Conservation (phyloP, 1,140 invertebrate genomes). For the Drosophila arawakana region DNA sequence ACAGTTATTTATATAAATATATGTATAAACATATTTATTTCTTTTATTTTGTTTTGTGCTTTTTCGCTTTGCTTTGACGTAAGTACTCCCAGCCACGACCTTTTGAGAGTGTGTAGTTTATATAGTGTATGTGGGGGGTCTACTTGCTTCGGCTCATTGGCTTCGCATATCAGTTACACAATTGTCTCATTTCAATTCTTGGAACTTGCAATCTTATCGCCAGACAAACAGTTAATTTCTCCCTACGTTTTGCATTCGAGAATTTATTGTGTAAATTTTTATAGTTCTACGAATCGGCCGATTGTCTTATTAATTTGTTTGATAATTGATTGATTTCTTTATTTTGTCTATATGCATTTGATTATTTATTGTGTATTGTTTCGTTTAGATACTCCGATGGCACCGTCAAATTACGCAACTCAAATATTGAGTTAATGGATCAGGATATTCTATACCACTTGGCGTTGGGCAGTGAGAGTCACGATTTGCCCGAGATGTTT, state of each 20-base stretch:
- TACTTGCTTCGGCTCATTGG: slow-evolving; percentile 3
- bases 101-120: neutral
- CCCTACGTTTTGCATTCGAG: neutral
- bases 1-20: neutral
- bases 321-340: slow-evolving; percentile 6
- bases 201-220: slow-evolving; percentile 15
- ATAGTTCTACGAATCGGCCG: neutral
- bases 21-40: slow-evolving; percentile 23
- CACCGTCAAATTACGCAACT: slow-evolving; percentile 92
- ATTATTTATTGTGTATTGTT: neutral
- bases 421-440: slow-evolving; percentile 95
- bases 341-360: neutral
- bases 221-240: neutral
- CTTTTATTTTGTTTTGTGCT: slow-evolving; percentile 40
- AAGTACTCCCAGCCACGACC: slow-evolving; percentile 3
- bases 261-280: too few relatives aligned
- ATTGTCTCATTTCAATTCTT: slow-evolving; percentile 3
- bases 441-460: slow-evolving; percentile 98
- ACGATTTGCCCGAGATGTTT: slow-evolving; percentile 98
- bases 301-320: neutral
- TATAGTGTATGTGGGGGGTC: too few relatives aligned
- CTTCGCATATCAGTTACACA: slow-evolving; percentile 2
- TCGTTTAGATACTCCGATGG: slow-evolving; percentile 91
- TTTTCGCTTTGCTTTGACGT: slow-evolving; percentile 16
- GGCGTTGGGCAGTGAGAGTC: slow-evolving; percentile 94